These are phyloP conservation scores for Argyresthia goedartella DNA, from an alignment of 2,888 invertebrate species.

Conservation along the genomic window DNA sequence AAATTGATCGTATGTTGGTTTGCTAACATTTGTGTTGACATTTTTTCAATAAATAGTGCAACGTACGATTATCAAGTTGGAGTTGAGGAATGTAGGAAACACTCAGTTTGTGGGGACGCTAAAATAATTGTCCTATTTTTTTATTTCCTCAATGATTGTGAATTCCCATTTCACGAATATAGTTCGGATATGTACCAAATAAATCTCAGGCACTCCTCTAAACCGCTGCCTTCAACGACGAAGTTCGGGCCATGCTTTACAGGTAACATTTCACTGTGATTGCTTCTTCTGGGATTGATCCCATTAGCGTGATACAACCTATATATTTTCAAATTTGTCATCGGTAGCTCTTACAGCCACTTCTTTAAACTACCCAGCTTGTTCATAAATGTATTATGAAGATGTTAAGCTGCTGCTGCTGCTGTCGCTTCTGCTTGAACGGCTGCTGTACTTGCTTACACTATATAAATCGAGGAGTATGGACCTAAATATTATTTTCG, in stretches of 20 bases:
- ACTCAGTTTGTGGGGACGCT: neutral
- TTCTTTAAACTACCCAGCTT: no score
- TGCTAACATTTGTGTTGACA: neutral
- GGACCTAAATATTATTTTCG: no score
- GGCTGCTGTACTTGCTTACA: no score
- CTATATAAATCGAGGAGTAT: no score
- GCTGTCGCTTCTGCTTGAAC: no score
- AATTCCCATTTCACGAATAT: constrained; percentile 41
- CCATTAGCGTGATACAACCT: no score
- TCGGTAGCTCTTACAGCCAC: no score
- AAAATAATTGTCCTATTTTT: neutral
- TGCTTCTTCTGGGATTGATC: no score
- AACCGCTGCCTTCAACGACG: constrained; percentile 39
- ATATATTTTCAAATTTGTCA: no score
- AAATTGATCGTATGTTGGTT: neutral
- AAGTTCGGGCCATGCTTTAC: constrained; percentile 52
- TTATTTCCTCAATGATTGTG: constrained; percentile 41
- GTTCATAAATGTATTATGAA: no score
- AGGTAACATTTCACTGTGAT: constrained; percentile 41
- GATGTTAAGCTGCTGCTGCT: no score
- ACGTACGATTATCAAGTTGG: neutral
- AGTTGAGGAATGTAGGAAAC: neutral
- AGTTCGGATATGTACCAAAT: constrained; percentile 66
- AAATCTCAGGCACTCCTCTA: constrained; percentile 54
- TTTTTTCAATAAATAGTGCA: neutral